These are phyloP conservation scores for Acridotheres tristis DNA, from an alignment of 2,797 vertebrate genomes.

Conservation along the genomic window DNA sequence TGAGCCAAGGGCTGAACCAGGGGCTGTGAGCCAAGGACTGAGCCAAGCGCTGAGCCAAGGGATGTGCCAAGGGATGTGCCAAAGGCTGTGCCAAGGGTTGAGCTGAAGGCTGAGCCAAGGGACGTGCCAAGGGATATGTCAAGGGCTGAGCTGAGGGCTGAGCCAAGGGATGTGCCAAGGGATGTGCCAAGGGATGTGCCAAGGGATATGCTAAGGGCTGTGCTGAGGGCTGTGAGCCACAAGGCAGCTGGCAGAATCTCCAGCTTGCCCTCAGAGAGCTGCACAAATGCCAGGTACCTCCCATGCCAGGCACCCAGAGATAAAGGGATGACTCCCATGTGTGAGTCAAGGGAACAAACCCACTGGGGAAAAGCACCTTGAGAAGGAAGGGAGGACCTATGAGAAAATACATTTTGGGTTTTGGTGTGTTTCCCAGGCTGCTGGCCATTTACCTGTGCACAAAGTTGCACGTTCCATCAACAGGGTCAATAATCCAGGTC, in stretches of 20 bases:
- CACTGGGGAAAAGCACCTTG: background rate
- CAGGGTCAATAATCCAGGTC: constrained; percentile 89
- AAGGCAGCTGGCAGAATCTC: background rate
- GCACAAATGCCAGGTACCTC: background rate
- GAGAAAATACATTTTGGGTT: background rate
- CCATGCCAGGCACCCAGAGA: fast-evolving
- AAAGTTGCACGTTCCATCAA: constrained; percentile 90
- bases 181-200: too few species aligned
- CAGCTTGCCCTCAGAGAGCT: background rate
- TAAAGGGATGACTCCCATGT: background rate
- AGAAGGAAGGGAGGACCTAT: background rate
- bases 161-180: background rate
- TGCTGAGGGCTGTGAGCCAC: too few species aligned
- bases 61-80: too few species aligned
- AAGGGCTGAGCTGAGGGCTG: background rate
- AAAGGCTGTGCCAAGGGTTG: too few species aligned
- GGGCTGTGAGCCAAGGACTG: background rate
- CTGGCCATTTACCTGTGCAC: constrained; percentile 80
- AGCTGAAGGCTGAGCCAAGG: background rate
- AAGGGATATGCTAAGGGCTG: too few species aligned
- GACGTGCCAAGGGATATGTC: background rate
- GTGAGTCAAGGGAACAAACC: background rate
- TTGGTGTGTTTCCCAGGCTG: background rate
- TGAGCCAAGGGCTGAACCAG: too few species aligned
- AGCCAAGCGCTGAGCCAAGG: background rate